These are phyloP conservation scores for Steinernema khuongi DNA, from an alignment of 1,140 invertebrate species.

Conservation along the genomic window DNA sequence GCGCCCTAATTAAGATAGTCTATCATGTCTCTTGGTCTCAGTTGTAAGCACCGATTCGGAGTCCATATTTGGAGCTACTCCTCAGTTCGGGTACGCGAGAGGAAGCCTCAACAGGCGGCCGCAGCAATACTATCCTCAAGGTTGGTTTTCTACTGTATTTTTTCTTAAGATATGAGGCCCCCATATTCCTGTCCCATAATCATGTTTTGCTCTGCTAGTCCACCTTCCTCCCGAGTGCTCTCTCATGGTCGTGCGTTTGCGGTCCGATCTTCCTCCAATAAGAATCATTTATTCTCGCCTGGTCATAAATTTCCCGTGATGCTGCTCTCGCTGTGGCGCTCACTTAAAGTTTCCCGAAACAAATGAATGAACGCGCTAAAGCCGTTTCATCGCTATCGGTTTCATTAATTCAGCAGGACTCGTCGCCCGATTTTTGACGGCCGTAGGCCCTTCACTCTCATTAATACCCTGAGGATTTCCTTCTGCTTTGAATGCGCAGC, in stretches of 20 bases:
- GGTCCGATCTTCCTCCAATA: slow-evolving; percentile 11
- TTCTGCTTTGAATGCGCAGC: too few relatives aligned
- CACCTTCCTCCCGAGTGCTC: too few relatives aligned
- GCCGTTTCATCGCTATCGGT: not conserved
- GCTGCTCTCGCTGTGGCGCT: slow-evolving; percentile 11
- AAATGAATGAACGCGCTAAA: slow-evolving; percentile 15
- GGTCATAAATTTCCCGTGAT: not conserved
- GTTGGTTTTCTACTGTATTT: slow-evolving; percentile 29
- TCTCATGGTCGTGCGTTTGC: slow-evolving; percentile 21
- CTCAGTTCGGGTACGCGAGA: slow-evolving; percentile 22
- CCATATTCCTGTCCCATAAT: slow-evolving; percentile 15
- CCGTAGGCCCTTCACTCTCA: not conserved
- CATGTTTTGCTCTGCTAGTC: too few relatives aligned
- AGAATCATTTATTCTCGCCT: not conserved
- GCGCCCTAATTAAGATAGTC: not conserved
- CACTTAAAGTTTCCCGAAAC: slow-evolving; percentile 14
- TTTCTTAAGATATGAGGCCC: not conserved
- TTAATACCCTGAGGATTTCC: not conserved
- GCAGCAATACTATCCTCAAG: slow-evolving; percentile 15
- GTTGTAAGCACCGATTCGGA: slow-evolving; percentile 39
- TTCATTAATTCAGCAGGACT: not conserved
- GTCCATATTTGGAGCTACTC: slow-evolving; percentile 30
- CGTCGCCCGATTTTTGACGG: not conserved
- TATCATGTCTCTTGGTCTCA: slow-evolving; percentile 20
- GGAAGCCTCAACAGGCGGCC: slow-evolving; percentile 25